These are phyloP conservation scores for Microctenopoma stevenorrisi DNA, from an alignment of 2,797 vertebrate genomes.

Conservation along the genomic window DNA sequence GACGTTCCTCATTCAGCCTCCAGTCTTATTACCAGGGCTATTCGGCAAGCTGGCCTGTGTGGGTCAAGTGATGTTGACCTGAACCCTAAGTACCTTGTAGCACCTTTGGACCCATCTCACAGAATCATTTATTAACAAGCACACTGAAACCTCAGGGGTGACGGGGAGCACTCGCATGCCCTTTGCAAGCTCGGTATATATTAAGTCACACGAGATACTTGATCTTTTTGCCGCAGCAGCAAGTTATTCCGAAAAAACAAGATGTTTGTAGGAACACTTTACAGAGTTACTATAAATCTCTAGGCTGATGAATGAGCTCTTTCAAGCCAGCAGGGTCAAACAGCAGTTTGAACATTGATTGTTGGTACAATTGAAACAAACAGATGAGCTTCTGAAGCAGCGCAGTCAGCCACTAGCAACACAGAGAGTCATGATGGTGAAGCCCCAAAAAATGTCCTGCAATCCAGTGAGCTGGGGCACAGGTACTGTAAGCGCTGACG, in stretches of 20 bases:
- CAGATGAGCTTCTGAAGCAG: constrained; percentile 21
- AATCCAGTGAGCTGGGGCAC: constrained; percentile 11
- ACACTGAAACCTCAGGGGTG: background rate
- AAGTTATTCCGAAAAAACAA: constrained; percentile 21
- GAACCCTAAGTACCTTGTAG: constrained; percentile 60
- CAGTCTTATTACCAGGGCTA: constrained; percentile 45
- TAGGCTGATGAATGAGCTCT: constrained; percentile 44
- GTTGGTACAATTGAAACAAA: constrained; percentile 16
- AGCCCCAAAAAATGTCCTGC: constrained; percentile 36
- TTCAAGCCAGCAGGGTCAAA: constrained; percentile 47
- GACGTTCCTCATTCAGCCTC: constrained; percentile 51
- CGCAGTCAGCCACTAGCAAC: constrained; percentile 37
- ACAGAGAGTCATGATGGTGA: constrained; percentile 50
- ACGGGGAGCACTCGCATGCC: constrained; percentile 16
- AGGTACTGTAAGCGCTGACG: constrained; percentile 45
- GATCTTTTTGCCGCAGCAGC: constrained; percentile 2
- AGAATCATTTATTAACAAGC: constrained; percentile 56
- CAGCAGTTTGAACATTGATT: constrained; percentile 61
- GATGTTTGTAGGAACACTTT: constrained; percentile 15
- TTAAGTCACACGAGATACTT: constrained; percentile 10
- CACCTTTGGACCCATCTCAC: constrained; percentile 44
- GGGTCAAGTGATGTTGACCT: constrained; percentile 71
- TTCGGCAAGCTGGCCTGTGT: constrained; percentile 18
- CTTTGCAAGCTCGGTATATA: constrained; percentile 15
- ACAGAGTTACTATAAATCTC: constrained; percentile 40